A percentile compares a stretch with the other conserved stretches of the same genome.
Evolutionary conservation across 92 coral and sea anemone species (phyloP).

Genomic region (Nematostella vectensis): DNA sequence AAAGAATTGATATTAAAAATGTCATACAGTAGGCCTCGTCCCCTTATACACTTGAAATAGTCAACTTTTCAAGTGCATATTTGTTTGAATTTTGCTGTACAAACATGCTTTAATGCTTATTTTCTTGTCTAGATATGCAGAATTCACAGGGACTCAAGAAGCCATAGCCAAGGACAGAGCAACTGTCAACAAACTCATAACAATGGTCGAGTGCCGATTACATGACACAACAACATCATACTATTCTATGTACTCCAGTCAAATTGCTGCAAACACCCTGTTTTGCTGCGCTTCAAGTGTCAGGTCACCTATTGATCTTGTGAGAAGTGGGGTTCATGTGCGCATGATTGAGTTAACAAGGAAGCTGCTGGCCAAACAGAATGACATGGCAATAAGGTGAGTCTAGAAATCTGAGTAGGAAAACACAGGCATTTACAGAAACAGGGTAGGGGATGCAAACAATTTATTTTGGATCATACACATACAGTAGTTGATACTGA

Average conservation of each 20-base stretch:
- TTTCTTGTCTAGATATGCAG: slow-evolving; percentile 83
- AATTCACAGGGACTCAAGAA: slow-evolving; percentile 64
- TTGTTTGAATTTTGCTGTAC: too few relatives aligned
- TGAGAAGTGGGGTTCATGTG: slow-evolving; percentile 40
- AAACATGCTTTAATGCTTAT: too few relatives aligned
- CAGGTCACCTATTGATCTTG: slow-evolving; percentile 48
- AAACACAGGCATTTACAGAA: too few relatives aligned
- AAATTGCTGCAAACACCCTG: slow-evolving; percentile 76
- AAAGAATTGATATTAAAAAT: too few relatives aligned
- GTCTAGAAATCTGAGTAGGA: too few relatives aligned
- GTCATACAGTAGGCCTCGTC: too few relatives aligned
- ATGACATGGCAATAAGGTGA: slow-evolving; percentile 72
- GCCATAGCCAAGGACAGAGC: slow-evolving; percentile 30
- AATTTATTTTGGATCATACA: too few relatives aligned
- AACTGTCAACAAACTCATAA: slow-evolving; percentile 43
- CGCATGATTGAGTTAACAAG: slow-evolving; percentile 46
- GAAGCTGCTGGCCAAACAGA: slow-evolving; percentile 18
- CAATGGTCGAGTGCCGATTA: slow-evolving; percentile 60
- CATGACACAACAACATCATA: slow-evolving; percentile 19
- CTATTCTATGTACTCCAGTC: slow-evolving; percentile 46
- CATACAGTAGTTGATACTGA: too few relatives aligned
- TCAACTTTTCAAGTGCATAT: too few relatives aligned
- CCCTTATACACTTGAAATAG: too few relatives aligned
- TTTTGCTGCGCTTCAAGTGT: slow-evolving; percentile 73
- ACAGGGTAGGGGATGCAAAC: too few relatives aligned